Base-by-base conservation (phyloP, 2,888 invertebrate genomes). In the Eupithecia subumbrata region DNA sequence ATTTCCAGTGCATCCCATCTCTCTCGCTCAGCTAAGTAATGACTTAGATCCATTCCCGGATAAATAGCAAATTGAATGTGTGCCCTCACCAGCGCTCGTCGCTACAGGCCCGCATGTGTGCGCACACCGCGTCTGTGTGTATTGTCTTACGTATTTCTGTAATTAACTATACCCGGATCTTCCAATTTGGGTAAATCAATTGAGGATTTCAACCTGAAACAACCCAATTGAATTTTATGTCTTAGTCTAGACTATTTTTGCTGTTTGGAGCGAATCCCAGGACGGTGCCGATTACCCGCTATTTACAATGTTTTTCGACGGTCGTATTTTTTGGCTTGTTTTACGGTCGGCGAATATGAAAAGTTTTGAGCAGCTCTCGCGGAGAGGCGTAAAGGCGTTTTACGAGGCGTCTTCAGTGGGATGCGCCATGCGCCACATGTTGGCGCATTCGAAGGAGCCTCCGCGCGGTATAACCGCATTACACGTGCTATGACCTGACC, bases 41-140 rank as follows among this genome's bases (percentile, higher is more conserved):
- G 94, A 95, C 93, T 93, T 91, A 92, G 93, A 94, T 95, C 93
- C 94, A 94, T 95, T 93, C 91, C 92, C 91, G 92, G 94, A 95
- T 94, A 95, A 94, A 94, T 93, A 94, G 94, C 92, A 93, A 95
- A 95, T 94, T 94, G 92, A 93, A 94, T 95, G 93, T 92, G 90
- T 90, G 88, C 88, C 88, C 88, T 87, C 87, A 84, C 84, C 83
- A 82, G 80, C 81, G 83, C 77, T 64, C 82, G 78, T 56, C 22
- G 52, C 52, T 56, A 56, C 52, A 22, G 82, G 82, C 78, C 64
- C 72, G 73, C 78, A 72, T 79, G 82, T 79, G 84, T 82, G 85
- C 34, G 67, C 73, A 73, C 71, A 48, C 63, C 75, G 34, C 60
- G 34, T 9, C 60, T 68, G 71, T 76, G 69, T 75, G 72, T 82